These are phyloP conservation scores for Phycodurus eques DNA, from an alignment of 2,113 vertebrate genomes.

Conservation along the genomic window DNA sequence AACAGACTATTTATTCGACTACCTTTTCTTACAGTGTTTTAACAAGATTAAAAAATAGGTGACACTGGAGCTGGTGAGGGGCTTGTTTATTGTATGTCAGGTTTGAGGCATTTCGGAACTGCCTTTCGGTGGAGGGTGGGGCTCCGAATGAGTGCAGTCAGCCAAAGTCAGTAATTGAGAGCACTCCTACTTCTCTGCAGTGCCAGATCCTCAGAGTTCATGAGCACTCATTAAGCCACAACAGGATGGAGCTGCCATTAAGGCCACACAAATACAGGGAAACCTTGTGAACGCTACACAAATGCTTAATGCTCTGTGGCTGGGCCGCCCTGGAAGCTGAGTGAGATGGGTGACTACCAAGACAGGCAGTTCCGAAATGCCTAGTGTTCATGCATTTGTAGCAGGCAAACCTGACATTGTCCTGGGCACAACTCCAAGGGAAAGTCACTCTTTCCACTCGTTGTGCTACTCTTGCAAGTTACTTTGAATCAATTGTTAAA, in stretches of 20 bases:
- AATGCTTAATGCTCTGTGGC: conserved; percentile 67
- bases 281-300: conserved; percentile 79
- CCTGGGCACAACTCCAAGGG: conserved; percentile 53
- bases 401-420: conserved; percentile 75
- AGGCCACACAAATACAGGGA: conserved; percentile 71
- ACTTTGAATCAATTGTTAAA: conserved; percentile 23
- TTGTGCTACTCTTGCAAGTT: conserved; percentile 12
- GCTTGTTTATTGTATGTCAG: not conserved
- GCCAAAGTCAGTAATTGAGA: conserved; percentile 67
- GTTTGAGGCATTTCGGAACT: too few relatives aligned
- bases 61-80: not conserved
- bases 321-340: conserved; percentile 58
- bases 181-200: conserved; percentile 61
- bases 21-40: not conserved
- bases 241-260: conserved; percentile 72
- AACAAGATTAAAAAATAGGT: not conserved
- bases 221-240: conserved; percentile 65
- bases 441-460: conserved; percentile 50
- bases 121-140: conserved; percentile 16
- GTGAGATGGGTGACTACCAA: conserved; percentile 60
- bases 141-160: conserved; percentile 52
- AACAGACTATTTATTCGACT: too few relatives aligned
- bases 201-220: conserved; percentile 47
- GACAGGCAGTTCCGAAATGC: conserved; percentile 72
- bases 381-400: conserved; percentile 61